Evolutionary conservation across 1,140 invertebrate species (phyloP).

Genomic region (Leptoteleia sp.): DNA sequence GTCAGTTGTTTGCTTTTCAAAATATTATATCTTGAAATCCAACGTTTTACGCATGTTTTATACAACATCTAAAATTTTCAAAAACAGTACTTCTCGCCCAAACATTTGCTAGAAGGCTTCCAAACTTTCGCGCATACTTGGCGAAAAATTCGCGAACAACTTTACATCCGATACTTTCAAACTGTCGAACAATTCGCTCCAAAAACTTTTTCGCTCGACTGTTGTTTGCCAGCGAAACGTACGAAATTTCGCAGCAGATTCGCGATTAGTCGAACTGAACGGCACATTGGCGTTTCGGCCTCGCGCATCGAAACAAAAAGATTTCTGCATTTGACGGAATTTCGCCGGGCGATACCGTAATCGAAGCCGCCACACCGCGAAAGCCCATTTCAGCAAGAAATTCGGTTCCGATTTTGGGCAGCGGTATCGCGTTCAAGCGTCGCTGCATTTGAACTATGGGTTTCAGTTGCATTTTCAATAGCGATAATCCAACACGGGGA

Average conservation of each 20-base stretch:
- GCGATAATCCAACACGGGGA: constrained; percentile 71
- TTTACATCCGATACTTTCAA: too few relatives aligned
- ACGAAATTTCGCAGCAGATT: constrained; percentile 13
- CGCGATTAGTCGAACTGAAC: constrained; percentile 27
- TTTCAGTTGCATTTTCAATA: constrained; percentile 77
- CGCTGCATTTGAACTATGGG: constrained; percentile 75
- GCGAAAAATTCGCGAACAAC: constrained; percentile 18
- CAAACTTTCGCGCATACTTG: constrained; percentile 18
- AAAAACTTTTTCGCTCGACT: constrained; percentile 42
- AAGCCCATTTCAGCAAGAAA: constrained; percentile 60
- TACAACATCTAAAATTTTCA: too few relatives aligned
- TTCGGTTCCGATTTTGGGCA: constrained; percentile 69
- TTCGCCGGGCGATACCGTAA: constrained; percentile 36
- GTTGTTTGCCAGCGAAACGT: constrained; percentile 9
- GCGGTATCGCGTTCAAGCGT: constrained; percentile 75
- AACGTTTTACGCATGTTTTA: too few relatives aligned
- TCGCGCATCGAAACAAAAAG: constrained; percentile 46
- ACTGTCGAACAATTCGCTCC: constrained; percentile 39
- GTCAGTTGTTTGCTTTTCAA: too few relatives aligned
- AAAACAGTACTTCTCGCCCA: too few relatives aligned
- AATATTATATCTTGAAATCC: too few relatives aligned
- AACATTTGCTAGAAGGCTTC: too few relatives aligned
- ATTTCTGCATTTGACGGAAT: constrained; percentile 54
- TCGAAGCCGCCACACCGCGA: constrained; percentile 40
- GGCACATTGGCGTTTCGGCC: constrained; percentile 16